phyloP scores from a whole-genome alignment of 2,113 vertebrate genomes.

The Corapipo altera region DNA sequence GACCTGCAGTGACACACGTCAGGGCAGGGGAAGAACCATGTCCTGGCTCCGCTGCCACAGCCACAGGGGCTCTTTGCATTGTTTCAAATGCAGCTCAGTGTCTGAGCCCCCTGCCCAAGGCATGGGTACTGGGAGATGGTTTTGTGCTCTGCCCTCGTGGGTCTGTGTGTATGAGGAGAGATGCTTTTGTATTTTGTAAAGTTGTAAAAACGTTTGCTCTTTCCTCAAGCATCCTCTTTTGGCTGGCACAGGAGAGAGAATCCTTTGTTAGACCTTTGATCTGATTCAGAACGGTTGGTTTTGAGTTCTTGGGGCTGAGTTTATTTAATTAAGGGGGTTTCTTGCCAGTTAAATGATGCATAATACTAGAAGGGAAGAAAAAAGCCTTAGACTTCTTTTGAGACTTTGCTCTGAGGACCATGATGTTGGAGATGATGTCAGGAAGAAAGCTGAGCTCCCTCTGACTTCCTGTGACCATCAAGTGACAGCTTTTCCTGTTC shows the following conservation, averaged over 20 bases:
- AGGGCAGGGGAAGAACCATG: neutral
- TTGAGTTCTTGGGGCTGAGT: neutral
- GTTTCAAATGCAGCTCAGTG: neutral
- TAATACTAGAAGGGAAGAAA: neutral
- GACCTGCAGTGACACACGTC: neutral
- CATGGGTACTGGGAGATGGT: too few relatives aligned
- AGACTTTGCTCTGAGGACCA: neutral
- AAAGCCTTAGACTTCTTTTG: neutral
- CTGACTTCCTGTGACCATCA: neutral
- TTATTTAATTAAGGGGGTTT: neutral
- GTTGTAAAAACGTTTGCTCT: neutral
- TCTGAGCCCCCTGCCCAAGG: neutral
- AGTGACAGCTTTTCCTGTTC: neutral
- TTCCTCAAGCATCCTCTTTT: neutral
- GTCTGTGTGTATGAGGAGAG: neutral
- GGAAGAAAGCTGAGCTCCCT: neutral
- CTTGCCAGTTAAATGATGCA: neutral
- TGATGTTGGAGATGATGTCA: neutral
- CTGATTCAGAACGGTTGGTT: rapidly evolving
- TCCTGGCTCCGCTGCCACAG: neutral
- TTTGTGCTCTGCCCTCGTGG: neutral
- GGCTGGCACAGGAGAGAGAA: neutral
- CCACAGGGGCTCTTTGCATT: neutral
- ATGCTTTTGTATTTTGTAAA: neutral
- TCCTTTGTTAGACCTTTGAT: neutral